These are phyloP conservation scores for Piprites chloris DNA, from an alignment of 2,113 vertebrate species.

Conservation along the genomic window DNA sequence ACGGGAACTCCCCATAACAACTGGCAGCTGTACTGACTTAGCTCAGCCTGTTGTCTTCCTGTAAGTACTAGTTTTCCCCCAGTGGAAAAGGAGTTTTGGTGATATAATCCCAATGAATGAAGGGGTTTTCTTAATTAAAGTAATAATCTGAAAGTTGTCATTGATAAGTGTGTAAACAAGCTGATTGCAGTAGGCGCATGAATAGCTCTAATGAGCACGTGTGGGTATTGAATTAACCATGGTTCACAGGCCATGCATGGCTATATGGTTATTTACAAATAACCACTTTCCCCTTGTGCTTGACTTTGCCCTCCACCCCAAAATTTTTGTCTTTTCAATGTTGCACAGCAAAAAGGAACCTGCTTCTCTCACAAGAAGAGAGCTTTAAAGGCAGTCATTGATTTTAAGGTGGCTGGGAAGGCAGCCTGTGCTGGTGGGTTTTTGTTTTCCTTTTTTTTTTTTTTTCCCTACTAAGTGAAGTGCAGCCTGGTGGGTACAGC, in stretches of 20 bases:
- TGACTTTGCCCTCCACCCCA: background rate
- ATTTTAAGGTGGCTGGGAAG: background rate
- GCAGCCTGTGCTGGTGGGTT: background rate
- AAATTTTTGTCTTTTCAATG: background rate
- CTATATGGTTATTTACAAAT: slow-evolving; percentile 60
- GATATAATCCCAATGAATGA: slow-evolving; percentile 55
- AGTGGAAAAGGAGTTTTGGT: slow-evolving; percentile 41
- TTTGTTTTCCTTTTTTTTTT: background rate
- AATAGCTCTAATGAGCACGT: slow-evolving; percentile 76
- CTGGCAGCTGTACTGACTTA: slow-evolving; percentile 15
- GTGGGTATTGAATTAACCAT: slow-evolving; percentile 75
- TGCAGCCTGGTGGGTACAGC: background rate
- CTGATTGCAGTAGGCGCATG: slow-evolving; percentile 63
- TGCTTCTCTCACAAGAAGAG: background rate
- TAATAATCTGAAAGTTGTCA: slow-evolving; percentile 70
- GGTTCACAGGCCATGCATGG: slow-evolving; percentile 70
- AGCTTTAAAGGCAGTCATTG: background rate
- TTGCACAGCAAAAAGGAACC: background rate
- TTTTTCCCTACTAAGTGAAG: background rate
- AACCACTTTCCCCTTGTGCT: slow-evolving; percentile 38
- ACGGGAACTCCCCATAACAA: background rate
- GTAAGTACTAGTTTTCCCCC: slow-evolving; percentile 26
- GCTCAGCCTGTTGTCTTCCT: slow-evolving; percentile 21
- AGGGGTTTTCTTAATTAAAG: slow-evolving; percentile 74
- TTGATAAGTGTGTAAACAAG: slow-evolving; percentile 74